Conservation (phyloP, 2,797 vertebrate species). For the Chrosomus eos region DNA sequence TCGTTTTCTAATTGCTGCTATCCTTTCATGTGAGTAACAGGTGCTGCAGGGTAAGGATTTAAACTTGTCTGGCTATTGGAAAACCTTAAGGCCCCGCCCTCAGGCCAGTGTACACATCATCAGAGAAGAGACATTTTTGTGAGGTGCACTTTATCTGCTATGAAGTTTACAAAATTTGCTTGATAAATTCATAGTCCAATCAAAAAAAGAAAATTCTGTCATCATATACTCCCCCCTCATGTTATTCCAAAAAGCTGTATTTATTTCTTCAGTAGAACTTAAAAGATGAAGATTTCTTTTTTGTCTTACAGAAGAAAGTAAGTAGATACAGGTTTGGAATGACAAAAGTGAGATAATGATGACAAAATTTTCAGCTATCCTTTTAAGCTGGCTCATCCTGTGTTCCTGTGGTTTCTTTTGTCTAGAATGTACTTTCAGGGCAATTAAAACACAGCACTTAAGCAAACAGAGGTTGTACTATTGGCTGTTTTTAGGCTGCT, state of each 20-base stretch:
- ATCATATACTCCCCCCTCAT: neutral
- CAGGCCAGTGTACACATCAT: neutral
- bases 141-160: neutral
- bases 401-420: constrained; percentile 40
- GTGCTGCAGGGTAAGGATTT: neutral
- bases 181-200: neutral
- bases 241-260: neutral
- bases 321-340: neutral
- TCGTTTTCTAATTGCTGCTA: neutral
- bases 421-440: constrained; percentile 50
- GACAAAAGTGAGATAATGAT: neutral
- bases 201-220: neutral
- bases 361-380: neutral
- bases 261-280: neutral
- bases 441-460: constrained; percentile 66
- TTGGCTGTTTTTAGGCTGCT: constrained; percentile 52
- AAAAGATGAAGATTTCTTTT: neutral
- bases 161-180: neutral
- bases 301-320: neutral
- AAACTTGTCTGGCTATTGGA: neutral
- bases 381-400: constrained; percentile 58
- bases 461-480: constrained; percentile 66
- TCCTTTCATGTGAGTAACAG: neutral
- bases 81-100: neutral
- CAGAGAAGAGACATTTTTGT: neutral